These are phyloP conservation scores for Drosophila leonis DNA, from an alignment of 2,888 invertebrate genomes.

Conservation along the genomic window DNA sequence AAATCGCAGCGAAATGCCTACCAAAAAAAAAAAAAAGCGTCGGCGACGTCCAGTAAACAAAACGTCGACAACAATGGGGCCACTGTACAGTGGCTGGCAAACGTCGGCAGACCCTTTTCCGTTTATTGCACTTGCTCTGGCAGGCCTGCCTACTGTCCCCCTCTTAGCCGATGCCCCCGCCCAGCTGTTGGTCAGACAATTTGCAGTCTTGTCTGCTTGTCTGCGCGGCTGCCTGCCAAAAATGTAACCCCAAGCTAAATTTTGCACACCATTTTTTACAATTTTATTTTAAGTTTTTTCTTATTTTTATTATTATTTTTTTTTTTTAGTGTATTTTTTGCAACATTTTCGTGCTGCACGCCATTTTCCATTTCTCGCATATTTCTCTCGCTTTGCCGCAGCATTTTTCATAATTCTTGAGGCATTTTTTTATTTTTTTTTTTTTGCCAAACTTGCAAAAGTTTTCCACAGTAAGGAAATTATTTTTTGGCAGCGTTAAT, in stretches of 20 bases:
- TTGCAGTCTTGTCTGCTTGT: slow-evolving; percentile 74
- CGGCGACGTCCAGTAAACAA: slow-evolving; percentile 57
- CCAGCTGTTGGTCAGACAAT: slow-evolving; percentile 69
- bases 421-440: slow-evolving; percentile 64
- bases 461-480: slow-evolving; percentile 63
- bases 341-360: slow-evolving; percentile 76
- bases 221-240: slow-evolving; percentile 71
- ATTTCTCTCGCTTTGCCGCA: slow-evolving; percentile 65
- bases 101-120: slow-evolving; percentile 65
- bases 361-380: slow-evolving; percentile 65
- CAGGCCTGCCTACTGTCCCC: neutral
- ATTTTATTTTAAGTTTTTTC: slow-evolving; percentile 39
- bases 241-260: slow-evolving; percentile 77
- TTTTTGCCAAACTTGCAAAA: slow-evolving; percentile 49
- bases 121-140: slow-evolving; percentile 72
- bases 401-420: slow-evolving; percentile 78
- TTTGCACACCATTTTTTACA: slow-evolving; percentile 54
- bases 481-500: slow-evolving; percentile 73
- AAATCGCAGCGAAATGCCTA: slow-evolving; percentile 17
- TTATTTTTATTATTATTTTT: slow-evolving; percentile 32
- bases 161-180: neutral
- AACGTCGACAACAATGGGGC: slow-evolving; percentile 55
- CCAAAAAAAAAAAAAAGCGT: slow-evolving; percentile 2
- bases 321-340: slow-evolving; percentile 32
- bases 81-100: slow-evolving; percentile 56